Evolutionary conservation across 2,113 vertebrate species (phyloP), one percentile per base, ranked within the genome.

Genomic region (Heterotis niloticus): DNA sequence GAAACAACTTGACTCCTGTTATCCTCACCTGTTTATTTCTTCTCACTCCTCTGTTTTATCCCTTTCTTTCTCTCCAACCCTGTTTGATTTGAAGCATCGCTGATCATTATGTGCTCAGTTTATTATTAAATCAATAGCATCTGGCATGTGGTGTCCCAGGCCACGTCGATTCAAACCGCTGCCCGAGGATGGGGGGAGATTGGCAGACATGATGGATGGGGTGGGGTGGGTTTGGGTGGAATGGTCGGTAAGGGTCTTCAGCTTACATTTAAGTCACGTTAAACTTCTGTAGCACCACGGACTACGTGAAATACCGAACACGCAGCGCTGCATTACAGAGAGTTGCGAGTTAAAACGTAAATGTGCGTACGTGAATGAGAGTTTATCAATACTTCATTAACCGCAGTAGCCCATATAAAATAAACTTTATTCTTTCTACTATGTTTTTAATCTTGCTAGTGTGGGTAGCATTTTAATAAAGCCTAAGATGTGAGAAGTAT

Each of bases 51-150:
- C 59, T 26, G 56, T 29, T 74, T 73, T 73, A 54, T 74, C 64
- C 64, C 59, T 65, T 73, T 66, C 18, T 26, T 74, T 54, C 44
- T 65, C 34, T 74, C 17, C 13, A 44, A 73, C 14, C 13, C 10
- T 23, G 14, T 73, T 73, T 73, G 69, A 79, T 73, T 64, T 73
- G 44, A 74, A 44, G 20, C 59, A 52, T 52, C n/a, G 11, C 59
- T 74, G 70, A 73, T 79, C 73, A 79, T 73, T 64, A 56, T 79
- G 24, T 62, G 29, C 18, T 62, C 65, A 65, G 64, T 79, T 72
- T 79, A 73, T 79, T 64, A 74, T 79, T 57, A 73, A 64, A 74
- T 79, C 78, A 65, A 79, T 74, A 71, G 24, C 69, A 76, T 52
- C 28, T 64, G 28, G 75, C 23, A 44, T 64, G 59, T 54, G 24